These are phyloP conservation scores for Aphaenogaster ashmeadi DNA, from an alignment of 1,140 invertebrate genomes.

Conservation along the genomic window DNA sequence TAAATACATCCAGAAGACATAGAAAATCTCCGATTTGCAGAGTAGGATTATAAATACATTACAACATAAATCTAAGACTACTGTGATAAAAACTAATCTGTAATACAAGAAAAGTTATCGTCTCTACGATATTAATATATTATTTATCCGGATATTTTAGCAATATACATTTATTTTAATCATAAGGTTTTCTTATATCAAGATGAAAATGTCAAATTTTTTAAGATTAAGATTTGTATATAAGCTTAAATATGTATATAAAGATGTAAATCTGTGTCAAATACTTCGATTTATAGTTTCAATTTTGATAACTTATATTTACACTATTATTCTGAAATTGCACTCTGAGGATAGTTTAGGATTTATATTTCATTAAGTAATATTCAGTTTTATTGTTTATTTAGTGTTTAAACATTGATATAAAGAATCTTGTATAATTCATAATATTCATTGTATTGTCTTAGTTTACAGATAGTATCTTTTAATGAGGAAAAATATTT, in stretches of 20 bases:
- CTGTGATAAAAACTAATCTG: conserved; percentile 46
- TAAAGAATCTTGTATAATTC: conserved; percentile 16
- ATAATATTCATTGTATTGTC: not conserved
- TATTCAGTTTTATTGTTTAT: conserved; percentile 5
- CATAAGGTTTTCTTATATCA: conserved; percentile 4
- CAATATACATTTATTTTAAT: conserved; percentile 41
- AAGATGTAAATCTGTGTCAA: conserved; percentile 2
- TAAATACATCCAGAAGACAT: not conserved
- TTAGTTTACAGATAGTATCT: not conserved
- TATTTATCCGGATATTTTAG: conserved; percentile 28
- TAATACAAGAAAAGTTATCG: conserved; percentile 21
- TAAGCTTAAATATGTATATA: conserved; percentile 4
- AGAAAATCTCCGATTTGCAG: not conserved
- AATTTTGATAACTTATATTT: conserved; percentile 8
- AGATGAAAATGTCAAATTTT: not conserved
- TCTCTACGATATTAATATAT: conserved; percentile 46
- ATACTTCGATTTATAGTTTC: not conserved
- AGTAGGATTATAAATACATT: conserved; percentile 24
- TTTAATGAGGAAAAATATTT: not conserved
- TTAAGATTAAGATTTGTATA: conserved; percentile 20
- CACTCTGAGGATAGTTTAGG: not conserved
- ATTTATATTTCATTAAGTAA: conserved; percentile 28
- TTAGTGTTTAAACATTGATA: not conserved
- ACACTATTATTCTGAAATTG: conserved; percentile 15
- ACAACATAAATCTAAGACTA: conserved; percentile 34